Conservation (phyloP, 35 echinoderm and acorn worm species). For the Patiria miniata region DNA sequence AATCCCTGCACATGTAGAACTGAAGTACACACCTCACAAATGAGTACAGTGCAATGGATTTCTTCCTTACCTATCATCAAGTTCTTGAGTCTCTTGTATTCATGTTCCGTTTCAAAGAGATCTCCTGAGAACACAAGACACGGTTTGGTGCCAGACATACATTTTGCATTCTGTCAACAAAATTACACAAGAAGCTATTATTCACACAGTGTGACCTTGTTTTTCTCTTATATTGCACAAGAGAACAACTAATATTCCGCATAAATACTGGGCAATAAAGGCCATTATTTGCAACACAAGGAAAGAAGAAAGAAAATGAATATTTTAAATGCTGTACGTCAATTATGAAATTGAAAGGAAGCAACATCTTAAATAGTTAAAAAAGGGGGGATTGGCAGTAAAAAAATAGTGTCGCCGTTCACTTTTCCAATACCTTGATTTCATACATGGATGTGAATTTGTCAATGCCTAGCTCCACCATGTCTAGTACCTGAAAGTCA, state of each 20-base stretch:
- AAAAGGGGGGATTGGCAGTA: not conserved
- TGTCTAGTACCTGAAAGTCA: conserved; percentile 87
- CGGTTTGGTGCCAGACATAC: conserved; percentile 81
- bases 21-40: too few species aligned
- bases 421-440: conserved; percentile 61
- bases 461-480: conserved; percentile 90
- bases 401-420: too few species aligned
- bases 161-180: conserved; percentile 78
- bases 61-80: conserved; percentile 71
- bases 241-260: too few species aligned
- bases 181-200: not conserved
- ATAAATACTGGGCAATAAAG: too few species aligned
- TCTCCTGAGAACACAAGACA: conserved; percentile 88
- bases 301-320: too few species aligned
- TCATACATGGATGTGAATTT: conserved; percentile 76
- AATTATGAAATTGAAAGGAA: too few species aligned
- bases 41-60: not conserved
- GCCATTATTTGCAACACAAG: too few species aligned
- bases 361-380: not conserved
- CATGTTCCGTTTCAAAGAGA: conserved; percentile 76
- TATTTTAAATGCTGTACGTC: too few species aligned
- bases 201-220: not conserved
- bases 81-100: conserved; percentile 74
- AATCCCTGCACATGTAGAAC: too few species aligned
- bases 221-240: too few species aligned